Percentiles rank a stretch among this genome's conserved stretches.
Conservation (phyloP, 92 coral and sea anemone genomes). For the Anthopleura xanthogrammica region DNA sequence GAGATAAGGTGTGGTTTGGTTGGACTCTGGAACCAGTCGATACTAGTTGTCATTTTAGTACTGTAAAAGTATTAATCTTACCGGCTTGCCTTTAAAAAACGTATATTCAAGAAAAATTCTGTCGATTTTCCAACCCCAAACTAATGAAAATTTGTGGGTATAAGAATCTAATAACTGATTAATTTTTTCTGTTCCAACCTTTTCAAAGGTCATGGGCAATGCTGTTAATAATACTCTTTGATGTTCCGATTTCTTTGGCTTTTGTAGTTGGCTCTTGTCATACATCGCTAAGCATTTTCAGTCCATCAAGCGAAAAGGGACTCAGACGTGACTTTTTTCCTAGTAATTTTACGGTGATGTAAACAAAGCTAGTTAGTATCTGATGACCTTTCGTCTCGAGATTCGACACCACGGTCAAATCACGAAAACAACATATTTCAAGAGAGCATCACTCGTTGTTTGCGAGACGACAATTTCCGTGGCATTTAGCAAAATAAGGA, state of each 20-base stretch:
- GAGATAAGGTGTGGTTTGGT: not conserved
- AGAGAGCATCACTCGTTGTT: not conserved
- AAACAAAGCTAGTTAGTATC: not conserved
- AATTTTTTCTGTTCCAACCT: too few relatives aligned
- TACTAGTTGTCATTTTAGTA: not conserved
- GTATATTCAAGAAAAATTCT: too few relatives aligned
- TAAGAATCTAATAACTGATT: too few relatives aligned
- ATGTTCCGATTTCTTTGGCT: slow-evolving; percentile 6
- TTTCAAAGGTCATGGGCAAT: not conserved
- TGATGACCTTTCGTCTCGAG: not conserved
- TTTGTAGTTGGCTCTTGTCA: not conserved
- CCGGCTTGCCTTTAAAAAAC: too few relatives aligned
- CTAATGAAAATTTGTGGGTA: too few relatives aligned
- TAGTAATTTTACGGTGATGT: not conserved
- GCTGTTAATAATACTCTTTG: not conserved
- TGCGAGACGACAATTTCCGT: not conserved
- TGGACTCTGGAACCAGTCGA: not conserved
- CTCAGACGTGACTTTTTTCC: not conserved
- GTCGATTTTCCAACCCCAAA: too few relatives aligned
- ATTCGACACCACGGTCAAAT: not conserved
- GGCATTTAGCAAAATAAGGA: not conserved
- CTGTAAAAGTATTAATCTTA: too few relatives aligned
- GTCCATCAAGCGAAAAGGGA: not conserved
- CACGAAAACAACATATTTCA: not conserved
- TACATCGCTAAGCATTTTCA: not conserved